Percentiles rank a stretch among this genome's conserved stretches.
These are phyloP conservation scores for Poeciliopsis presidionis DNA, from an alignment of 2,797 vertebrate species.

Conservation along the genomic window DNA sequence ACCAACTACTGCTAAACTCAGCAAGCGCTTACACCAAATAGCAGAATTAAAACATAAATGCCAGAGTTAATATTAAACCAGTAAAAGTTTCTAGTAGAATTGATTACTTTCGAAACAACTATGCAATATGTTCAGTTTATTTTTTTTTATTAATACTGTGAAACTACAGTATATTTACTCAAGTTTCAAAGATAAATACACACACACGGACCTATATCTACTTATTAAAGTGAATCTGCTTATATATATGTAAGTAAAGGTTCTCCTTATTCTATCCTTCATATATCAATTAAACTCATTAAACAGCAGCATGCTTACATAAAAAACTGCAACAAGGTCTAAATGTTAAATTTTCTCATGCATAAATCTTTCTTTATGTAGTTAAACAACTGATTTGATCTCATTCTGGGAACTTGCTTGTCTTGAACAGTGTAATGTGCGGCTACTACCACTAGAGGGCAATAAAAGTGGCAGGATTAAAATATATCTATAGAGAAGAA, in stretches of 20 bases:
- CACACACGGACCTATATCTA: neutral
- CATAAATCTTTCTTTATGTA: neutral
- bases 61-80: neutral
- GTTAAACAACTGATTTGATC: neutral
- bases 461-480: neutral
- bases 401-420: neutral
- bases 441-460: conserved; percentile 2
- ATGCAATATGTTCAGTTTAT: neutral
- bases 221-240: neutral
- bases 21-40: neutral
- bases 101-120: neutral
- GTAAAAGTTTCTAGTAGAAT: neutral
- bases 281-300: neutral
- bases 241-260: no score
- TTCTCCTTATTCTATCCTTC: neutral
- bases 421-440: neutral
- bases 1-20: neutral
- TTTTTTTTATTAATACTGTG: neutral
- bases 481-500: neutral
- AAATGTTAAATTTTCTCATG: neutral
- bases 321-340: neutral
- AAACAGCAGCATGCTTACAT: neutral
- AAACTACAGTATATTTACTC: neutral
- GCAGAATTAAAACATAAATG: neutral
- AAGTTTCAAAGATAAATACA: neutral